These are phyloP conservation scores for Brotula barbata DNA, from an alignment of 2,797 vertebrate species.

Conservation along the genomic window DNA sequence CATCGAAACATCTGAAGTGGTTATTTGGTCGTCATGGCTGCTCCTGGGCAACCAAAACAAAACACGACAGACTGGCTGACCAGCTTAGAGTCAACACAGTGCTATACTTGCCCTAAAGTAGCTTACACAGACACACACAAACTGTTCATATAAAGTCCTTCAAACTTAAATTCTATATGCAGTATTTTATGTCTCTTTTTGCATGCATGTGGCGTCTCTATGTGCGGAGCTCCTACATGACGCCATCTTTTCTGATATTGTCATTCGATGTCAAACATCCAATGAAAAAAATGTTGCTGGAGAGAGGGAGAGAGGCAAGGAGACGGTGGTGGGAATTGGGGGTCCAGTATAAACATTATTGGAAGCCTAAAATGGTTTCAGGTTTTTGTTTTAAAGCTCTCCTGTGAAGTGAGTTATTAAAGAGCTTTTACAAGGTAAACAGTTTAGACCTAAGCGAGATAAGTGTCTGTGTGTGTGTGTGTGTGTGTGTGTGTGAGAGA, in stretches of 20 bases:
- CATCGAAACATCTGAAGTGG: conserved; percentile 47
- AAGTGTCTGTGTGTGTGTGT: conserved; percentile 20
- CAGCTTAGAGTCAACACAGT: conserved; percentile 36
- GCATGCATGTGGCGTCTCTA: too few species aligned
- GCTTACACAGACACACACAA: conserved; percentile 9
- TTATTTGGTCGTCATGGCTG: conserved; percentile 28
- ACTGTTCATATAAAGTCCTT: too few species aligned
- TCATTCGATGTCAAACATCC: neutral
- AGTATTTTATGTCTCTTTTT: too few species aligned
- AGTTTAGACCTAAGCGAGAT: conserved; percentile 46
- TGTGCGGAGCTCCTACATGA: too few species aligned
- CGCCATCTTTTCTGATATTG: conserved; percentile 16
- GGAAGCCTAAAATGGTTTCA: conserved; percentile 57
- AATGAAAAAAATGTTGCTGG: neutral
- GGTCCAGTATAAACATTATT: conserved; percentile 50
- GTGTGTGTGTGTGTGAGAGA: conserved; percentile 5
- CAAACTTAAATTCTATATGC: too few species aligned
- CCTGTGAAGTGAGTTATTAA: conserved; percentile 57
- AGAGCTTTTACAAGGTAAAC: conserved; percentile 53
- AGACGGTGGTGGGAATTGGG: neutral
- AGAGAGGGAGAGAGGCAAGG: conserved; percentile 4
- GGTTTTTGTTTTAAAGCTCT: conserved; percentile 51
- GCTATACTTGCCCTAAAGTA: conserved; percentile 20
- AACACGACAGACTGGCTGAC: conserved; percentile 30
- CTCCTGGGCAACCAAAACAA: conserved; percentile 39